Evolutionary conservation across 2,797 vertebrate genomes (phyloP).

Genomic region (Tarsius wallacei): DNA sequence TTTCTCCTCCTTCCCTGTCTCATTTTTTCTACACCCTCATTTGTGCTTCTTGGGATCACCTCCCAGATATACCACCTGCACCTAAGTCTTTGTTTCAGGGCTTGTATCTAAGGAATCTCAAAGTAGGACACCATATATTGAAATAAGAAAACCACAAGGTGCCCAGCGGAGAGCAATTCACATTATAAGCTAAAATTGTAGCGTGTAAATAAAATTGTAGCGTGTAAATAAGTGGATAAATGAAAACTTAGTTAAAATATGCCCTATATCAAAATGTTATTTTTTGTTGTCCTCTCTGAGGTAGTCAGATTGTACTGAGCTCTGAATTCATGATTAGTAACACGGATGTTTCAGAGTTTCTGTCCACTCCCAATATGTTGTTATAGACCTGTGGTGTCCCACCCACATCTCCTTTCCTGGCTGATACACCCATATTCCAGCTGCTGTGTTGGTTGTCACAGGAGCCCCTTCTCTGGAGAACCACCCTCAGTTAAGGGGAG

Average conservation of each 20-base stretch:
- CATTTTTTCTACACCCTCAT: not conserved
- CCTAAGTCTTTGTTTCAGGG: not conserved
- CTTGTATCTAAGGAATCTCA: not conserved
- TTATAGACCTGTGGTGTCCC: not conserved
- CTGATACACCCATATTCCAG: not conserved
- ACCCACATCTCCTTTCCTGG: not conserved
- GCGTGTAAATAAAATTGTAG: not conserved
- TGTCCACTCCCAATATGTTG: not conserved
- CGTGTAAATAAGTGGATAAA: not conserved
- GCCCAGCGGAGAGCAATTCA: not conserved
- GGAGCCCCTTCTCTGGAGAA: not conserved
- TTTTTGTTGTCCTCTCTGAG: not conserved
- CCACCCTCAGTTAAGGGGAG: not conserved
- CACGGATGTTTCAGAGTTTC: not conserved
- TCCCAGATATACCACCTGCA: not conserved
- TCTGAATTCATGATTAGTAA: not conserved
- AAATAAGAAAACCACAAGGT: not conserved
- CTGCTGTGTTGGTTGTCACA: not conserved
- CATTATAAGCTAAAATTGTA: not conserved
- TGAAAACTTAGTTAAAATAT: not conserved
- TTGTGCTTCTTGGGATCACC: not conserved
- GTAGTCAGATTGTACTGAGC: not conserved
- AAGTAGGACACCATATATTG: not conserved
- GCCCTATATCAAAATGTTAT: not conserved
- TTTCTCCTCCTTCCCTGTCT: not conserved